phyloP scores from a whole-genome alignment of 2,113 vertebrate genomes.

The Rhinopomastus cyanomelas region DNA sequence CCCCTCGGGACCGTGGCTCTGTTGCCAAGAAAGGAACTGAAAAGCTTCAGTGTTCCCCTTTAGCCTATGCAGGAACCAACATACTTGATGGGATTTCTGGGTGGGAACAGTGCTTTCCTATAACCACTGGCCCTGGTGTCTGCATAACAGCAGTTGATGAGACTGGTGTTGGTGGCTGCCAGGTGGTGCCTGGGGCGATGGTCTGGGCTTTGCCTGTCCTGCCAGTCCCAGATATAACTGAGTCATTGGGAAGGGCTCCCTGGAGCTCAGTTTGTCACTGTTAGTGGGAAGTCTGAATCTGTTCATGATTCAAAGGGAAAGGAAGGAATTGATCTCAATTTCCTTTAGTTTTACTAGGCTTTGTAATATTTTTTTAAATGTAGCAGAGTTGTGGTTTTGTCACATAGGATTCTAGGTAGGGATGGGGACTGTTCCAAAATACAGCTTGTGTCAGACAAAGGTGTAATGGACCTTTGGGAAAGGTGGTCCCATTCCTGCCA shows the following conservation, averaged over 20 bases:
- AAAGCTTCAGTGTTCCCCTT: conserved; percentile 48
- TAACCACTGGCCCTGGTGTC: accelerated
- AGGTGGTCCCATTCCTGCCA: background rate
- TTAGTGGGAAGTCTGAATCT: background rate
- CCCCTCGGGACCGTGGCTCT: background rate
- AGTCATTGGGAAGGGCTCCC: background rate
- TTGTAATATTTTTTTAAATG: background rate
- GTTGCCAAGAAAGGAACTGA: conserved; percentile 44
- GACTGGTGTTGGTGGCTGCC: background rate
- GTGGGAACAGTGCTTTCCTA: background rate
- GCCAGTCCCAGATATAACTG: background rate
- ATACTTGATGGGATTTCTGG: background rate
- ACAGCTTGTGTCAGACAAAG: background rate
- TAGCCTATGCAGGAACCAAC: background rate
- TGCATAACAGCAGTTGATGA: accelerated
- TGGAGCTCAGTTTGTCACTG: accelerated
- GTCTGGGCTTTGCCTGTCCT: background rate
- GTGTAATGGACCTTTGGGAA: background rate
- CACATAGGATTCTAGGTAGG: accelerated
- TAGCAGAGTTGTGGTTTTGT: background rate
- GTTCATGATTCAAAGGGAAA: background rate
- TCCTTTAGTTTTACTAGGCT: background rate
- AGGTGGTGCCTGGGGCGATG: background rate
- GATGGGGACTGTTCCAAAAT: background rate
- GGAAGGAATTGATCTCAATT: background rate